Base-by-base conservation (phyloP, 2,113 vertebrate genomes). In the Tragulus kanchil region DNA sequence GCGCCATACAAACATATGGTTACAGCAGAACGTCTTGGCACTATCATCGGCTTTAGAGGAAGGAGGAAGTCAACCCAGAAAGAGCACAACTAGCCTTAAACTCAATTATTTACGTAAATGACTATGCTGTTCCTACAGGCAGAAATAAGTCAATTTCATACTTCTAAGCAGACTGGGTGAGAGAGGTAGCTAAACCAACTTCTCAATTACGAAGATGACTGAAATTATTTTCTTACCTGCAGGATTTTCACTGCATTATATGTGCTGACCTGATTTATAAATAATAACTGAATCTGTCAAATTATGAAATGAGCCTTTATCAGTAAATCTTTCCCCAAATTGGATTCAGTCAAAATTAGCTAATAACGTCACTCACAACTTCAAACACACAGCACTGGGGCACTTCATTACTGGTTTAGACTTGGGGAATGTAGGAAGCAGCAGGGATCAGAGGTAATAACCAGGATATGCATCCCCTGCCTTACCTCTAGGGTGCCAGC, bases 191-290 rank as follows among this genome's bases (percentile, higher is more conserved):
- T 93, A 97, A 87, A 81, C 13, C 54, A 97, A 91, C 8, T 90
- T 88, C 81, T 93, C 79, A 92, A 85, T 93, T 89, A 96, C 75
- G 92, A 84, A 90, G 73, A 94, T 67, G 31, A 75, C 3, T 23
- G 12, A 78, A 94, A 92, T 23, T 59, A 15, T 65, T 94, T 96
- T 65, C 59, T 59, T 87, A 87, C 59, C 81, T 73, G 23, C 13
- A 31, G 94, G 54, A 87, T 73, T 96, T 93, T 93, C 69, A 93
- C 52, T 78, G 23, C 42, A 26, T 52, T 96, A 1, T 31, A 67
- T 14, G 78, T 13, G 50, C 42, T 75, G 50, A 88, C 42, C 14
- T 64, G 81, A 93, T 62, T 95, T 94, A 79, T 71, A 93, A 90
- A 45, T 85, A 96, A 71, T 77, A 89, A 95, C 0, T 52, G 19